Base-by-base conservation (phyloP, 2,888 invertebrate species). In the Noctuana brunneofusca region DNA sequence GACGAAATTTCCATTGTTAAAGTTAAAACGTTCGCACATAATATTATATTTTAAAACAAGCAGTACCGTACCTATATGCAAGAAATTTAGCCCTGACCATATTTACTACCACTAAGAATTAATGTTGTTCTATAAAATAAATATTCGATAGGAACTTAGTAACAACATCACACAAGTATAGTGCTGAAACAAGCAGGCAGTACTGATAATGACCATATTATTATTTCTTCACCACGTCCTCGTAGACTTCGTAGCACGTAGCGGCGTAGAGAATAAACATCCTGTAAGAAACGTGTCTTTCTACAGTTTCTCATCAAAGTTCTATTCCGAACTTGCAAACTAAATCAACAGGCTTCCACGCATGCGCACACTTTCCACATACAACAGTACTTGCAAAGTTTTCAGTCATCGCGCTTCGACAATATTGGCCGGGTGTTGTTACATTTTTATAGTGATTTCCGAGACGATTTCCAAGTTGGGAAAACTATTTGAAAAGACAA, bases 341-440 rank as follows among this genome's bases (percentile, higher is more conserved):
- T 68, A 71, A 73, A 71, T 73, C 71, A 73, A 70, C 72, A 72
- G 69, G 71, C 71, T 62, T 52, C n/a, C 32, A 64, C 71, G 72
- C 74, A 74, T 74, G 74, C 74, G 74, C 62, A 35, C 24, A 38
- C 20, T 30, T 18, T 18, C 30, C 35, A 64, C 48, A 32, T 12
- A 54, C 16, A 27, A 53, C 27, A 52, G 65, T 65, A 65, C 62
- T 65, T 63, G 32, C 58, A 64, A 68, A 72, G 52, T 70, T 69
- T 69, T 69, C 72, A 74, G 74, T 73, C 66, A 54, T 46, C 68
- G 64, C 67, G 65, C 62, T 66, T 53, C 68, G 59, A 62, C 64
- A 69, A 68, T 55, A 59, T 68, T 49, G 71, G 62, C 55, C 65
- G 69, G 74, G 64, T 64, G 63, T 69, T 58, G 54, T 43, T 18